Evolutionary conservation across 2,888 invertebrate species (phyloP).

Genomic region (Tipula confusa): DNA sequence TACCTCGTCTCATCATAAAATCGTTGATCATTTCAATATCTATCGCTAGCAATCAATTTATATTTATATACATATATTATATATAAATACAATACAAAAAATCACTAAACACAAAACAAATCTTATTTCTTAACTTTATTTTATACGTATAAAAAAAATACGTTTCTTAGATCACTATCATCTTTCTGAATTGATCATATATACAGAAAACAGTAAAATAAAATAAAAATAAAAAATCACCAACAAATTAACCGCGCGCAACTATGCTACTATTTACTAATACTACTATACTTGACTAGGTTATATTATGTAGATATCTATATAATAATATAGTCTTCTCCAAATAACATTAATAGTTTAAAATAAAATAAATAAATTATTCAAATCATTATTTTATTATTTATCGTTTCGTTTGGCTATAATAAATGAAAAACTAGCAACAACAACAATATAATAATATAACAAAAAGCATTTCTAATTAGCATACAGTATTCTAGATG

Average conservation of each 20-base stretch:
- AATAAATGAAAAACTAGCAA: background rate
- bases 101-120: conserved; percentile 1
- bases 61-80: too few relatives aligned
- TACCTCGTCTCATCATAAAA: conserved; percentile 20
- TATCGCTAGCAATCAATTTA: conserved; percentile 5
- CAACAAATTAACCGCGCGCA: conserved; percentile 3
- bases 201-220: background rate
- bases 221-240: background rate
- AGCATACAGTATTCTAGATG: conserved; percentile 32
- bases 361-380: conserved; percentile 20
- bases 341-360: background rate
- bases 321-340: background rate
- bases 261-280: background rate
- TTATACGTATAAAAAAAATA: background rate
- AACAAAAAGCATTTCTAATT: conserved; percentile 31
- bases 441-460: background rate
- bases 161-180: background rate
- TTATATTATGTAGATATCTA: background rate
- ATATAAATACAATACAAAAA: background rate
- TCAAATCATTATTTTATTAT: conserved; percentile 25
- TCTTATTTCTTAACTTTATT: background rate
- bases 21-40: conserved; percentile 25
- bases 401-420: conserved; percentile 9
- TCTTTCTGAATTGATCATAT: background rate
- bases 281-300: background rate